Conservation (phyloP, 92 coral and sea anemone genomes). For the Phenganax marumi region DNA sequence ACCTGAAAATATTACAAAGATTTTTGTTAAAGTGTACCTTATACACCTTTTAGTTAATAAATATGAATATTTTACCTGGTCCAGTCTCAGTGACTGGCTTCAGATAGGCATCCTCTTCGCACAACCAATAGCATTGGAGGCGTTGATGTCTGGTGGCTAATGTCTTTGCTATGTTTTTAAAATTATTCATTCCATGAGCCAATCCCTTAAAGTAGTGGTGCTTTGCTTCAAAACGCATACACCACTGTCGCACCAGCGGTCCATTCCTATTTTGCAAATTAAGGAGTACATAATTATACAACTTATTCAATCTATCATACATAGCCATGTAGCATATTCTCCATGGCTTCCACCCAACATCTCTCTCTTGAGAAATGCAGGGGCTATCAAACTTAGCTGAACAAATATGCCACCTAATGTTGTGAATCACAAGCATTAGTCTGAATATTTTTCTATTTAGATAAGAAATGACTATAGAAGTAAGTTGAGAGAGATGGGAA, state of each 20-base stretch:
- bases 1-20: neutral
- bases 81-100: constrained; percentile 43
- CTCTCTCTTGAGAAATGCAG: too few relatives aligned
- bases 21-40: neutral
- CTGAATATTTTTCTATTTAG: too few relatives aligned
- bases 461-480: too few relatives aligned
- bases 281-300: neutral
- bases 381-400: too few relatives aligned
- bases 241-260: constrained; percentile 57
- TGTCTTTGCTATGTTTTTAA: constrained; percentile 42
- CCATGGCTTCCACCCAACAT: too few relatives aligned
- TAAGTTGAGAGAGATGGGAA: neutral
- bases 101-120: constrained; percentile 52
- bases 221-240: constrained; percentile 59
- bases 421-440: too few relatives aligned
- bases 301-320: neutral
- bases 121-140: constrained; percentile 45
- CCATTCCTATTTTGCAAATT: constrained; percentile 33
- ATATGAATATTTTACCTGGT: constrained; percentile 42
- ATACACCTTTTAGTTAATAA: neutral
- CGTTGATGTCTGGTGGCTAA: constrained; percentile 55
- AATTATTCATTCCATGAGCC: constrained; percentile 55
- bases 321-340: too few relatives aligned
- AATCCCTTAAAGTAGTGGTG: constrained; percentile 46
- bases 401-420: too few relatives aligned